These are phyloP conservation scores for Galerucella nymphaeae DNA, from an alignment of 2,888 invertebrate genomes.

Conservation along the genomic window DNA sequence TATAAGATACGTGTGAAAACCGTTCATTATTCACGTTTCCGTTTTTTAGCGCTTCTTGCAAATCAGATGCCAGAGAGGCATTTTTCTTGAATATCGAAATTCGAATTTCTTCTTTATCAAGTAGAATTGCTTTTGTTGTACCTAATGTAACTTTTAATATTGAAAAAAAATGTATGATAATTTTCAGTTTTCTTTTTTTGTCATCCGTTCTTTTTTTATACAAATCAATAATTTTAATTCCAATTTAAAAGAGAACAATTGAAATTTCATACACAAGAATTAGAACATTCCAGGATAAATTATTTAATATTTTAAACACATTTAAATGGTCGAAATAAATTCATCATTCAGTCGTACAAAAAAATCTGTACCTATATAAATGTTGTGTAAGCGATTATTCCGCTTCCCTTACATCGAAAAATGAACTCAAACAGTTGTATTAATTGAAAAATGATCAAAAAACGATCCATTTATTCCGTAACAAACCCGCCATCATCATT, in stretches of 20 bases:
- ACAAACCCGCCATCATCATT: conserved; percentile 24
- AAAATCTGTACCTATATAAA: too few relatives aligned
- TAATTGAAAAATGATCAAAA: conserved; percentile 15
- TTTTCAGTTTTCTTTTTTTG: background rate
- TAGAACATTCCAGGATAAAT: too few relatives aligned
- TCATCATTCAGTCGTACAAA: too few relatives aligned
- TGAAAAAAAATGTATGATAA: background rate
- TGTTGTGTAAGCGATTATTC: too few relatives aligned
- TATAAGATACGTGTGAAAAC: conserved; percentile 35
- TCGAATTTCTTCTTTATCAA: conserved; percentile 1
- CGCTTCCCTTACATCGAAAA: too few relatives aligned
- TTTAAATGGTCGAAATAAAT: too few relatives aligned
- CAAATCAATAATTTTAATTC: too few relatives aligned
- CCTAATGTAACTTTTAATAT: background rate
- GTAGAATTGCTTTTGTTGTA: background rate
- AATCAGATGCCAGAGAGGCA: conserved; percentile 10
- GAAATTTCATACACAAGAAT: too few relatives aligned
- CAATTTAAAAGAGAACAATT: too few relatives aligned
- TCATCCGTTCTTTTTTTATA: too few relatives aligned
- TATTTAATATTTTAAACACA: too few relatives aligned
- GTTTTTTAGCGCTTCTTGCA: conserved; percentile 13
- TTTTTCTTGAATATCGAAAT: conserved; percentile 3
- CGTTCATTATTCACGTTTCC: conserved; percentile 23
- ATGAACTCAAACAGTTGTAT: too few relatives aligned
- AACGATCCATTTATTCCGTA: conserved; percentile 9